These are phyloP conservation scores for Salvelinus namaycush DNA, from an alignment of 2,113 vertebrate species.

Conservation along the genomic window DNA sequence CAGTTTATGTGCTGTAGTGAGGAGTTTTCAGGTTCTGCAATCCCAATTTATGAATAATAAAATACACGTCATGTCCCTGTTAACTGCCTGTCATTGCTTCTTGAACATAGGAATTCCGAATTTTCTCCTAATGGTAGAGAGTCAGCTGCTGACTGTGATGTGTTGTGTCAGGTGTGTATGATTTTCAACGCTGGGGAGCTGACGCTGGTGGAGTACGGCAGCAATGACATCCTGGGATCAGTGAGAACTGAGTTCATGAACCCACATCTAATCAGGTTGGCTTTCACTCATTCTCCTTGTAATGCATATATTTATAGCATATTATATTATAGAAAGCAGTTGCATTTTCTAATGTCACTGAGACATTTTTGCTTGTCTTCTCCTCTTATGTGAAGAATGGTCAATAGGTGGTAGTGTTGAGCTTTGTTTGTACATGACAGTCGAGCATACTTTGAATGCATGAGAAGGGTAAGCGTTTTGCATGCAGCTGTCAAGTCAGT, in stretches of 20 bases:
- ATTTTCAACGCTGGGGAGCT: slow-evolving; percentile 96
- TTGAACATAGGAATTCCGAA: neutral
- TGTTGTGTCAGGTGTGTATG: slow-evolving; percentile 86
- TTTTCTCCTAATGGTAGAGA: neutral
- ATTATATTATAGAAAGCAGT: no score
- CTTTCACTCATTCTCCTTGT: neutral
- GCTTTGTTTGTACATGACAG: slow-evolving; percentile 8
- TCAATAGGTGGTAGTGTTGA: slow-evolving; percentile 51
- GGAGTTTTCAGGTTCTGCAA: no score
- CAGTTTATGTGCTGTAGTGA: neutral
- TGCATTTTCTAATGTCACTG: neutral
- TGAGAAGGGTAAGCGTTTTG: slow-evolving; percentile 4
- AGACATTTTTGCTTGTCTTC: neutral
- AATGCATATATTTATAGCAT: neutral
- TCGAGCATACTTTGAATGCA: neutral
- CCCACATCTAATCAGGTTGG: slow-evolving; percentile 93
- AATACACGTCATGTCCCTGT: neutral
- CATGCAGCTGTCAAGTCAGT: slow-evolving; percentile 31
- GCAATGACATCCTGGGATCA: slow-evolving; percentile 87
- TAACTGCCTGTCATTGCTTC: neutral
- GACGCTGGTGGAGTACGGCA: slow-evolving; percentile 92
- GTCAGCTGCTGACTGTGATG: neutral
- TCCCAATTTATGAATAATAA: no score
- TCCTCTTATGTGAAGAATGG: no score
- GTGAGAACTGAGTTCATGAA: slow-evolving; percentile 96